Base-by-base conservation (phyloP, 2,797 vertebrate species). In the Channa striata region DNA sequence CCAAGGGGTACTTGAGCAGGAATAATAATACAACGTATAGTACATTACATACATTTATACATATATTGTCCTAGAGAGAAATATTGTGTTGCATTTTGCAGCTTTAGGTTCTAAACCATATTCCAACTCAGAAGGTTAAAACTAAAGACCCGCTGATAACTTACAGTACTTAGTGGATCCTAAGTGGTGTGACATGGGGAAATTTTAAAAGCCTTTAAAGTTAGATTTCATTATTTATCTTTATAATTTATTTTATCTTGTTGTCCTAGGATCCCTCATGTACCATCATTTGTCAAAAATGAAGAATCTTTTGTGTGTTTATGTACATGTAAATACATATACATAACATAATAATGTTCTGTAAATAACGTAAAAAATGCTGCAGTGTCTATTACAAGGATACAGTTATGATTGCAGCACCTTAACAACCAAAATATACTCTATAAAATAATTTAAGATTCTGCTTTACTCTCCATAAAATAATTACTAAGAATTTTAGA, bases 101-200 rank as follows among this genome's bases (percentile, higher is more conserved):
- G 42, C 54, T 62, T 19, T 20, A 44, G 49, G 25, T 33, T 25
- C 3, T 53, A 68, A 34, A 68, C 11, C 16, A 11, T 4, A 36
- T 60, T 61, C 2, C 17, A 12, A 2, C 7, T 69, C 30, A 34
- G n/a, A 1, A 37, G 33, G 30, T 14, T 34, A 48, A 72, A 63
- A 59, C 6, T 14, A 43, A 72, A 46, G 39, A 57, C 33, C n/a
- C 12, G 57, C 9, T 36, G 17, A 76, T 64, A 34, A 21, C 50
- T 34, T n/a, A 7, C 25, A 30, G 25, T 6, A 30, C 3, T 30
- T 3, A 30, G 25, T 30, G 6, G 25, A 30, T 30, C 4, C 25
- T 4, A 30, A 30, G 4, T 4, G 6, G 25, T 30, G 25, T 30
- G 6, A 4, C 1, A 30, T 4, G 25, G 25, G 25, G 25, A 2